phyloP scores from a whole-genome alignment of 1,140 invertebrate genomes.

The Cydia fagiglandana region DNA sequence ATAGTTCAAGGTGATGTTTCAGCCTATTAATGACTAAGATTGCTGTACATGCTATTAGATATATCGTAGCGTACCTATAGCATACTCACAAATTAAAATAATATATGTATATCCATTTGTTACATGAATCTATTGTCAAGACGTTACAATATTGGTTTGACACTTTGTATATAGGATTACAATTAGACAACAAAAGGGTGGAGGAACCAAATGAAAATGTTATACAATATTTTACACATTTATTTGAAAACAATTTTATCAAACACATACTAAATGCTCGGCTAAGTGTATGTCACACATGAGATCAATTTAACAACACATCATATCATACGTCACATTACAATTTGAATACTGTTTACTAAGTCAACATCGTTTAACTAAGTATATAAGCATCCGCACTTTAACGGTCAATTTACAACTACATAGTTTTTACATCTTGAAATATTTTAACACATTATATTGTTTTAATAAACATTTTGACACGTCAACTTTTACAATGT shows the following conservation, averaged over 20 bases:
- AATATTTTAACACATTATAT: not conserved
- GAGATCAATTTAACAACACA: constrained; percentile 6
- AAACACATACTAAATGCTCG: constrained; percentile 8
- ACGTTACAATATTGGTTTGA: too few species aligned
- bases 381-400: constrained; percentile 8
- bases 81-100: too few species aligned
- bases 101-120: too few species aligned
- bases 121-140: too few species aligned
- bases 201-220: not conserved
- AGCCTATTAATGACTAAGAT: too few species aligned
- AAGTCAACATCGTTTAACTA: constrained; percentile 15
- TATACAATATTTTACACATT: not conserved
- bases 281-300: constrained; percentile 15
- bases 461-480: not conserved
- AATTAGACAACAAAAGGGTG: not conserved
- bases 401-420: constrained; percentile 4
- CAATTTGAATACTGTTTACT: constrained; percentile 16
- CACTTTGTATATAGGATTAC: too few species aligned
- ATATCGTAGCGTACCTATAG: too few species aligned
- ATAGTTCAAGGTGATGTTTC: too few species aligned
- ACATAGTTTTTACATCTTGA: not conserved
- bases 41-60: too few species aligned
- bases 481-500: not conserved
- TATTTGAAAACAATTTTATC: constrained; percentile 22
- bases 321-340: constrained; percentile 17